These are phyloP conservation scores for Grallaria varia DNA, from an alignment of 2,113 vertebrate genomes.

Conservation along the genomic window DNA sequence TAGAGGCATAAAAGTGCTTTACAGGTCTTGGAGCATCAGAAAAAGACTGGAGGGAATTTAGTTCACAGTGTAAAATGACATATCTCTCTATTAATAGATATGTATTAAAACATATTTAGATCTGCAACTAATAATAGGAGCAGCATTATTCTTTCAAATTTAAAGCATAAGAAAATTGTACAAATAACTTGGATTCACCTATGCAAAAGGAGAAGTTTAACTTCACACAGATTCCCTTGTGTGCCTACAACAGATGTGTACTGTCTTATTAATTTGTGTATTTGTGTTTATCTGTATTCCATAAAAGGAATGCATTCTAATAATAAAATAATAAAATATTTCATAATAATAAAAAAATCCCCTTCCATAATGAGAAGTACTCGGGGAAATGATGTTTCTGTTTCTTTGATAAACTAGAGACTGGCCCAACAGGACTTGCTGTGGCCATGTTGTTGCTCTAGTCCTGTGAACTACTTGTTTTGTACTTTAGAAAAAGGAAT, in stretches of 20 bases:
- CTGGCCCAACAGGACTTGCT: background rate
- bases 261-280: background rate
- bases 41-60: background rate
- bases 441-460: background rate
- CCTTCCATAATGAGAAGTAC: background rate
- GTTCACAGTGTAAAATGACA: background rate
- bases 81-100: background rate
- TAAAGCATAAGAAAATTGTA: background rate
- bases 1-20: background rate
- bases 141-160: background rate
- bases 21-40: background rate
- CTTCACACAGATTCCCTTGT: background rate
- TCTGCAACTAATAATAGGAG: background rate
- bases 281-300: background rate
- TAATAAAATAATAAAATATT: too few relatives aligned
- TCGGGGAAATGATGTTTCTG: background rate
- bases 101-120: too few relatives aligned
- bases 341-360: too few relatives aligned
- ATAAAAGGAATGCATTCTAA: background rate
- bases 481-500: background rate
- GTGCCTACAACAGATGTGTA: fast-evolving
- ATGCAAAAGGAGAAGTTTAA: background rate
- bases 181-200: background rate
- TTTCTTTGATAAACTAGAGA: background rate
- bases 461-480: background rate